Conservation (phyloP, 1,140 invertebrate genomes). For the Bombus picipes region DNA sequence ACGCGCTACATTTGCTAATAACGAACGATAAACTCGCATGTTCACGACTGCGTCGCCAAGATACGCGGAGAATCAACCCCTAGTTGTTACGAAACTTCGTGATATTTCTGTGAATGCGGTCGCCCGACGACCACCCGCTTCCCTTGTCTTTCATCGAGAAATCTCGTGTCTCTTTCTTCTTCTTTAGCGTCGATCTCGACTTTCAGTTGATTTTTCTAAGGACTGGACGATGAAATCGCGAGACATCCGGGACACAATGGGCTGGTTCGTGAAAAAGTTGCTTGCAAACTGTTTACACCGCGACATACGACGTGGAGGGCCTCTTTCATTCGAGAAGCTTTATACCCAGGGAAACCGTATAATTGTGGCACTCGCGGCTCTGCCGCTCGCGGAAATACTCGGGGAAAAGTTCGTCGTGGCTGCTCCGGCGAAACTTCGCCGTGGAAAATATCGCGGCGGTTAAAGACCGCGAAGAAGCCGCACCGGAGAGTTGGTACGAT, state of each 20-base stretch:
- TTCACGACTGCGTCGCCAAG: conserved; percentile 2
- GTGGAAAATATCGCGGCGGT: conserved; percentile 49
- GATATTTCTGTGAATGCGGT: too few relatives aligned
- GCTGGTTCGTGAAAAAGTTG: conserved; percentile 17
- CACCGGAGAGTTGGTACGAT: conserved; percentile 12
- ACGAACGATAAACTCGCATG: conserved; percentile 60
- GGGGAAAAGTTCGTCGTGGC: conserved; percentile 42
- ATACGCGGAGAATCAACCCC: too few relatives aligned
- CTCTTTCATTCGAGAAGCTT: conserved; percentile 34
- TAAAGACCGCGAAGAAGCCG: conserved; percentile 41
- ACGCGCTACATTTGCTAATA: conserved; percentile 66
- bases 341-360: conserved; percentile 51
- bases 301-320: conserved; percentile 1
- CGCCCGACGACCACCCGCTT: too few relatives aligned
- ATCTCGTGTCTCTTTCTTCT: neutral
- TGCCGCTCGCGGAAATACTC: conserved; percentile 48
- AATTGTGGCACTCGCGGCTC: conserved; percentile 50
- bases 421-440: conserved; percentile 45
- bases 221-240: too few relatives aligned
- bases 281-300: conserved; percentile 50
- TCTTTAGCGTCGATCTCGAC: conserved; percentile 7
- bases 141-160: too few relatives aligned
- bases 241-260: neutral
- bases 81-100: too few relatives aligned
- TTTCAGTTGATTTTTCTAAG: too few relatives aligned